Evolutionary conservation across 2,797 vertebrate genomes (phyloP).

Genomic region (Pterois miles): DNA sequence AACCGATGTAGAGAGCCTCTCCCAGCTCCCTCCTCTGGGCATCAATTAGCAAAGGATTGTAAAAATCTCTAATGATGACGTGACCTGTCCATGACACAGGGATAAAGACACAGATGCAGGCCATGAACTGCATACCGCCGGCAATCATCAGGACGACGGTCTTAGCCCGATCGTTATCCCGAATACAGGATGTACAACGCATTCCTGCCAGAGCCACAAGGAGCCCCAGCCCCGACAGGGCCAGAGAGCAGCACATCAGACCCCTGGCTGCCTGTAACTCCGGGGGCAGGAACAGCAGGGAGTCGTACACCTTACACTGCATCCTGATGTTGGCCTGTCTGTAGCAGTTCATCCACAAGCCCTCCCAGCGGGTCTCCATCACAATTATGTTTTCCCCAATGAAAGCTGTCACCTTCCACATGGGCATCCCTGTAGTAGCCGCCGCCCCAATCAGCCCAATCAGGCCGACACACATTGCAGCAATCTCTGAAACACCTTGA

Average conservation of each 20-base stretch:
- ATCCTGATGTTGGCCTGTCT: slow-evolving; percentile 87
- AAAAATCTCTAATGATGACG: slow-evolving; percentile 89
- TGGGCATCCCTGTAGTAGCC: slow-evolving; percentile 90
- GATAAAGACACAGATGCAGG: slow-evolving; percentile 85
- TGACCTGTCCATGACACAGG: slow-evolving; percentile 91
- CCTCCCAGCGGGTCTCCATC: slow-evolving; percentile 93
- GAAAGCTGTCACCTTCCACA: slow-evolving; percentile 95
- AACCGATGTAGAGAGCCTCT: slow-evolving; percentile 93
- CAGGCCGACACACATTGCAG: slow-evolving; percentile 78
- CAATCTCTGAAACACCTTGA: slow-evolving; percentile 77
- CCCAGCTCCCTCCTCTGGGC: slow-evolving; percentile 92
- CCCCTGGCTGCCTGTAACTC: slow-evolving; percentile 88
- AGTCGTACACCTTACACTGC: slow-evolving; percentile 93
- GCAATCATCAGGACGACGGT: slow-evolving; percentile 80
- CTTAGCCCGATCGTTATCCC: slow-evolving; percentile 65
- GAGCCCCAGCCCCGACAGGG: slow-evolving; percentile 83
- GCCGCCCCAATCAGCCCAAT: slow-evolving; percentile 87
- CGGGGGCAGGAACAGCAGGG: slow-evolving; percentile 87
- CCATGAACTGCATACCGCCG: slow-evolving; percentile 86
- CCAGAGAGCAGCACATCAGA: slow-evolving; percentile 88
- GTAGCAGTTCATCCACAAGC: slow-evolving; percentile 95
- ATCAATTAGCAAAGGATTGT: slow-evolving; percentile 84
- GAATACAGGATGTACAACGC: slow-evolving; percentile 80
- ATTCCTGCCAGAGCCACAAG: slow-evolving; percentile 83
- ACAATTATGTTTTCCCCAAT: slow-evolving; percentile 90